Percentiles rank a stretch among this genome's conserved stretches.
Conservation (phyloP, 2,797 vertebrate genomes). For the Pteronotus mesoamericanus region DNA sequence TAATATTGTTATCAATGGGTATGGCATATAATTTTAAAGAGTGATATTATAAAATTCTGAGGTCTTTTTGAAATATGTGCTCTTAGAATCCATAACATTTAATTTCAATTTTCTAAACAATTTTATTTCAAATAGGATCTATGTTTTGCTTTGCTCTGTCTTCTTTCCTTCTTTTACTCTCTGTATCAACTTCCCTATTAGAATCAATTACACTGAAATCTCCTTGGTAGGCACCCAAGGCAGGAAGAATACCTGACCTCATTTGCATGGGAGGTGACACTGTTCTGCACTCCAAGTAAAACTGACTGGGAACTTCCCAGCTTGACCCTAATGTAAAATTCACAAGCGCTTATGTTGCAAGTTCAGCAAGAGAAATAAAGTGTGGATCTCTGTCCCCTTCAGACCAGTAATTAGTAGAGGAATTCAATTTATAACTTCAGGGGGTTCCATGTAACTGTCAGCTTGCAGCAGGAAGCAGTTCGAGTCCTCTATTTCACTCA, state of each 20-base stretch:
- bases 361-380: slow-evolving; percentile 53
- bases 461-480: slow-evolving; percentile 50
- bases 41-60: slow-evolving; percentile 47
- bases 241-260: slow-evolving; percentile 47
- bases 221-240: slow-evolving; percentile 21
- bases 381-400: slow-evolving; percentile 43
- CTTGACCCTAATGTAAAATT: slow-evolving; percentile 66
- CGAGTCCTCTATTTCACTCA: slow-evolving; percentile 45
- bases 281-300: slow-evolving; percentile 26
- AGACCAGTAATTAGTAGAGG: slow-evolving; percentile 42
- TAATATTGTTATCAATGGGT: slow-evolving; percentile 64
- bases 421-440: slow-evolving; percentile 59
- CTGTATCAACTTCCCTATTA: background rate
- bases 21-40: slow-evolving; percentile 55
- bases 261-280: slow-evolving; percentile 46
- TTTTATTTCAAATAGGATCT: background rate
- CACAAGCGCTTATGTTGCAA: slow-evolving; percentile 53
- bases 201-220: background rate
- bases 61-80: slow-evolving; percentile 43
- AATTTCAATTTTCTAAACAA: background rate
- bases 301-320: slow-evolving; percentile 54
- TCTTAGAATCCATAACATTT: background rate
- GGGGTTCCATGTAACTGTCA: slow-evolving; percentile 56
- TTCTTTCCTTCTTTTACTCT: background rate
- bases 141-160: background rate